Percentiles rank a stretch among this genome's conserved stretches.
Conservation (phyloP, 1,140 invertebrate genomes). For the Euwallacea similis region DNA sequence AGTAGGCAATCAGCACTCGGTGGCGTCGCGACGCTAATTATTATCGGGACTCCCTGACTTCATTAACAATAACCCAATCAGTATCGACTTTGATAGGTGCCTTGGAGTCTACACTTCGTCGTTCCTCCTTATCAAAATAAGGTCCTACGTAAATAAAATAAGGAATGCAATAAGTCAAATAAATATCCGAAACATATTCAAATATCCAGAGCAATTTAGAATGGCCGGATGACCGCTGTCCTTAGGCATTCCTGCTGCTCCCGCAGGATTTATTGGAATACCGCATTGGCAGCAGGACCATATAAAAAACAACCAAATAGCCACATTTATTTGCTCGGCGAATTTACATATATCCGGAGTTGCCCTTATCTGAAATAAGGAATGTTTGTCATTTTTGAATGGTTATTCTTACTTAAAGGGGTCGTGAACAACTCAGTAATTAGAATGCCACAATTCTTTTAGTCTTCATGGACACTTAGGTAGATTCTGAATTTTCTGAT, state of each 20-base stretch:
- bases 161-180: constrained; percentile 29
- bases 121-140: no score
- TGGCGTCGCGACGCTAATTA: not conserved
- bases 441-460: no score
- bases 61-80: no score
- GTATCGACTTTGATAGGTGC: no score
- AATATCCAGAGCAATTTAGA: constrained; percentile 32
- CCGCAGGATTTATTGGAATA: constrained; percentile 31
- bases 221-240: constrained; percentile 23
- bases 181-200: constrained; percentile 34
- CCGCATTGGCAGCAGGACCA: constrained; percentile 33
- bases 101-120: no score
- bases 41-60: not conserved
- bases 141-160: constrained; percentile 6
- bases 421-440: no score
- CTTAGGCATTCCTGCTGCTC: constrained; percentile 26
- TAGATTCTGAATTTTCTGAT: no score
- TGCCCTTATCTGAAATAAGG: constrained; percentile 15
- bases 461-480: no score
- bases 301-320: constrained; percentile 29
- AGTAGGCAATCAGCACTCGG: constrained; percentile 5
- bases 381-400: constrained; percentile 21
- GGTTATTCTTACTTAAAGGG: no score
- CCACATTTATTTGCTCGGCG: constrained; percentile 30
- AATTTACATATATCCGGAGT: constrained; percentile 25